A percentile compares a stretch with the other conserved stretches of the same genome.
These are phyloP conservation scores for Resseliella maxima DNA, from an alignment of 2,888 invertebrate genomes.

Conservation along the genomic window DNA sequence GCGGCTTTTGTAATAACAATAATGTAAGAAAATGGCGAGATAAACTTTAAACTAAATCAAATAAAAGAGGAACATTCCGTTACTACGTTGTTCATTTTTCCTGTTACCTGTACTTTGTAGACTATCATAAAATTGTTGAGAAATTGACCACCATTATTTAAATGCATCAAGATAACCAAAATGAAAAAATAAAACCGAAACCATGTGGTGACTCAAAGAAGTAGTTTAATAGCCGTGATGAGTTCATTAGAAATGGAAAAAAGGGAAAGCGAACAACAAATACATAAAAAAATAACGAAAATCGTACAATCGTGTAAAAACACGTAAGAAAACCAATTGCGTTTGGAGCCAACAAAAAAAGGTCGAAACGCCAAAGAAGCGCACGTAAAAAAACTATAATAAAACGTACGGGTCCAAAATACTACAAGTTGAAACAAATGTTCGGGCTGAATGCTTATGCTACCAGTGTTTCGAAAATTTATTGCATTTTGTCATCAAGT, in stretches of 20 bases:
- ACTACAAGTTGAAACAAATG: slow-evolving; percentile 17
- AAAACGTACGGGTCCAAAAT: not conserved
- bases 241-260: slow-evolving; percentile 46
- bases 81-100: not conserved
- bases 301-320: not conserved
- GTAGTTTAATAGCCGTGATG: slow-evolving; percentile 25
- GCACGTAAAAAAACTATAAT: not conserved
- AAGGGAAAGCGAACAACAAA: not conserved
- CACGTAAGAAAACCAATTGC: slow-evolving; percentile 2
- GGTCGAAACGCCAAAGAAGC: slow-evolving; percentile 3
- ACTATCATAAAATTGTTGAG: not conserved
- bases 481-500: slow-evolving; percentile 54
- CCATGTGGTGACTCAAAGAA: slow-evolving; percentile 43
- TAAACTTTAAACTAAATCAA: not conserved
- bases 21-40: slow-evolving; percentile 3
- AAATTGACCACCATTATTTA: slow-evolving; percentile 1
- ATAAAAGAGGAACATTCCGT: not conserved
- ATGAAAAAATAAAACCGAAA: slow-evolving; percentile 3
- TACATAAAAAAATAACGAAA: slow-evolving; percentile 12
- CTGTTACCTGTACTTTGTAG: not conserved
- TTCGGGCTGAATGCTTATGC: slow-evolving; percentile 10
- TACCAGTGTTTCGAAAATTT: slow-evolving; percentile 49
- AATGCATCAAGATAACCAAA: not conserved
- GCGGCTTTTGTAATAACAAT: not conserved
- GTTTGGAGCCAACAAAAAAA: not conserved